A percentile compares a stretch with the other conserved stretches of the same genome.
Conservation (phyloP, 2,888 invertebrate genomes). For the Rhogogaster chlorosoma region DNA sequence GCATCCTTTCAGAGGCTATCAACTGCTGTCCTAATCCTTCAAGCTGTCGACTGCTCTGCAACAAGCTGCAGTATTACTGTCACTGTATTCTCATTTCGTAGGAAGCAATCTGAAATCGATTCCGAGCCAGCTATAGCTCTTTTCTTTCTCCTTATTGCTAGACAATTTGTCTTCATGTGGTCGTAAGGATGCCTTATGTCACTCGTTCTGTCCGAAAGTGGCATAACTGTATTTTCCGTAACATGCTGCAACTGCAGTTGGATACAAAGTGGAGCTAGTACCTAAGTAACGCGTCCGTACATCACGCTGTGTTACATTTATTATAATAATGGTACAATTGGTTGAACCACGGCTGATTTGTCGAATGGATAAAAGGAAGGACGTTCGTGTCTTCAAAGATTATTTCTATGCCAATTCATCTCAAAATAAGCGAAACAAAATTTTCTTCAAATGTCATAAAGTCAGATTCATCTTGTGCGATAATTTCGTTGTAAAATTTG, state of each 20-base stretch:
- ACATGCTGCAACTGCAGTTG: background rate
- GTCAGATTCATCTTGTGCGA: background rate
- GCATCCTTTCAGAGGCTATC: slow-evolving; percentile 21
- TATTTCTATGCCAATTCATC: background rate
- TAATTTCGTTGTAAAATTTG: background rate
- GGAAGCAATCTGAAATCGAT: background rate
- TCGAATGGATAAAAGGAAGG: background rate
- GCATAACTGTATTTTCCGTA: background rate
- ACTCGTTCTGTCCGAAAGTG: background rate
- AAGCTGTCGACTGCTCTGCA: slow-evolving; percentile 10
- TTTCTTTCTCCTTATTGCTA: background rate
- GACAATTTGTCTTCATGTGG: background rate
- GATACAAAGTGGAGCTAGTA: background rate
- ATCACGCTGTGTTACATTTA: background rate
- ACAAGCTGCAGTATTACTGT: background rate
- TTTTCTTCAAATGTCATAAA: too few relatives aligned
- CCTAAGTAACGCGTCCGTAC: background rate
- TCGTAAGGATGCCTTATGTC: background rate
- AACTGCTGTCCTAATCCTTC: slow-evolving; percentile 15
- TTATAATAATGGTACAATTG: background rate
- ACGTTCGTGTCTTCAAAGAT: background rate
- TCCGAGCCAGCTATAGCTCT: background rate
- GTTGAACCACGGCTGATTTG: background rate
- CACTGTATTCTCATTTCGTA: slow-evolving; percentile 19
- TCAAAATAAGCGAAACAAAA: too few relatives aligned